These are phyloP conservation scores for Microplitis mediator DNA, from an alignment of 1,140 invertebrate genomes.

Conservation along the genomic window DNA sequence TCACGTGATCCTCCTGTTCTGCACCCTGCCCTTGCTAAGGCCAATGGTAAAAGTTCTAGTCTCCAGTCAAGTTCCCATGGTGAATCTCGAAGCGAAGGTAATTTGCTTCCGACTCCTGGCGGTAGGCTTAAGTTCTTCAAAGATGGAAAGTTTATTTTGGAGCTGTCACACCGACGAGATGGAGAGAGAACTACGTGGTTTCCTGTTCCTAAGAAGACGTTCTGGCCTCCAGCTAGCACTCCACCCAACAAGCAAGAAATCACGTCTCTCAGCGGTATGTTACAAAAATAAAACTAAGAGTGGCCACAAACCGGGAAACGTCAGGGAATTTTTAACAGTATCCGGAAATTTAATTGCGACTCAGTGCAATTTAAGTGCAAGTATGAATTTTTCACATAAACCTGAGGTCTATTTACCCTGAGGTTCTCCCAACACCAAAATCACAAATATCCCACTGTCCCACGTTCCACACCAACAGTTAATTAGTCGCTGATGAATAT, in stretches of 20 bases:
- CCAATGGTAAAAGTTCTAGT: conserved; percentile 59
- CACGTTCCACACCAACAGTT: no score
- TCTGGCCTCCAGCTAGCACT: conserved; percentile 78
- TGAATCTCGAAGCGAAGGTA: conserved; percentile 46
- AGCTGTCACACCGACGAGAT: conserved; percentile 80
- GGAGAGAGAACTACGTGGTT: conserved; percentile 84
- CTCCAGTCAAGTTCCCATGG: conserved; percentile 48
- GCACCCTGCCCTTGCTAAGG: conserved; percentile 55
- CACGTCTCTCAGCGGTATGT: conserved; percentile 69
- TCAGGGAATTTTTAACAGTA: no score
- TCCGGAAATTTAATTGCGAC: no score
- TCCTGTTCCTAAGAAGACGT: conserved; percentile 83
- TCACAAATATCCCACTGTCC: no score
- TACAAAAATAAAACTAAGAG: not conserved
- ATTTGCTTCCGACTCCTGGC: conserved; percentile 55
- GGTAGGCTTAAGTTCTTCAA: conserved; percentile 67
- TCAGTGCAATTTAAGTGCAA: no score
- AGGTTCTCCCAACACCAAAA: no score
- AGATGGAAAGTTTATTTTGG: conserved; percentile 88
- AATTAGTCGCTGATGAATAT: no score
- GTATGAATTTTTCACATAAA: no score
- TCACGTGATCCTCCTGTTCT: conserved; percentile 59
- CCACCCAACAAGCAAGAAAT: conserved; percentile 67
- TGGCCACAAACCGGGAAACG: no score
- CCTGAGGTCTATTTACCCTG: no score